Conservation (phyloP, 2,113 vertebrate genomes). For the Myrmecobius fasciatus region DNA sequence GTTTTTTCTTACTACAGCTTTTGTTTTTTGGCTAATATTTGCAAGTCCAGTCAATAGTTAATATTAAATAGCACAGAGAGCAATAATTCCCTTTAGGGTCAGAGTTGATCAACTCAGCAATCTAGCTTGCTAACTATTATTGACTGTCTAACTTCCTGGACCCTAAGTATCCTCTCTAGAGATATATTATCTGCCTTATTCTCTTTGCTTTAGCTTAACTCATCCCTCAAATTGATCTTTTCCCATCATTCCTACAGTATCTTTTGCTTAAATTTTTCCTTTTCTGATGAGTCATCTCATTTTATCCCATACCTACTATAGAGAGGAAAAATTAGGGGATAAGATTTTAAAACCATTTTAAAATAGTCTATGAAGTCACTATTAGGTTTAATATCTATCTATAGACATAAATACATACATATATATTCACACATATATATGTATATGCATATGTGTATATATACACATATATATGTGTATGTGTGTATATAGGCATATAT, state of each 20-base stretch:
- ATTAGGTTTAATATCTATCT: background rate
- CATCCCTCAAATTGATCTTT: background rate
- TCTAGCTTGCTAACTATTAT: background rate
- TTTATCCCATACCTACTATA: background rate
- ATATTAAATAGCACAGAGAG: background rate
- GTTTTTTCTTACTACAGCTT: background rate
- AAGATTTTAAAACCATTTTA: background rate
- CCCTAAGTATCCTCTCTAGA: background rate
- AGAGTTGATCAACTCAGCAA: background rate
- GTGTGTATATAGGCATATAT: too few relatives aligned
- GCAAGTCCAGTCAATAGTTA: background rate
- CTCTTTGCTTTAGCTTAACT: background rate
- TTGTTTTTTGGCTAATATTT: background rate
- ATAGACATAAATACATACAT: too few relatives aligned
- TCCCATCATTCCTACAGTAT: background rate
- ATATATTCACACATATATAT: too few relatives aligned
- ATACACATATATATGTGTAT: too few relatives aligned
- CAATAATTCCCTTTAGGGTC: background rate
- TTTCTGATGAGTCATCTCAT: background rate
- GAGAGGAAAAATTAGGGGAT: rapidly evolving
- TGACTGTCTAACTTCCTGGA: background rate
- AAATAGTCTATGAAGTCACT: background rate
- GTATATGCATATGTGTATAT: too few relatives aligned
- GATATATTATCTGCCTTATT: background rate
- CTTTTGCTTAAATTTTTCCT: background rate